Percentiles rank a stretch among this genome's conserved stretches.
These are phyloP conservation scores for Apocheima hispidaria DNA, from an alignment of 2,888 invertebrate species.

Conservation along the genomic window DNA sequence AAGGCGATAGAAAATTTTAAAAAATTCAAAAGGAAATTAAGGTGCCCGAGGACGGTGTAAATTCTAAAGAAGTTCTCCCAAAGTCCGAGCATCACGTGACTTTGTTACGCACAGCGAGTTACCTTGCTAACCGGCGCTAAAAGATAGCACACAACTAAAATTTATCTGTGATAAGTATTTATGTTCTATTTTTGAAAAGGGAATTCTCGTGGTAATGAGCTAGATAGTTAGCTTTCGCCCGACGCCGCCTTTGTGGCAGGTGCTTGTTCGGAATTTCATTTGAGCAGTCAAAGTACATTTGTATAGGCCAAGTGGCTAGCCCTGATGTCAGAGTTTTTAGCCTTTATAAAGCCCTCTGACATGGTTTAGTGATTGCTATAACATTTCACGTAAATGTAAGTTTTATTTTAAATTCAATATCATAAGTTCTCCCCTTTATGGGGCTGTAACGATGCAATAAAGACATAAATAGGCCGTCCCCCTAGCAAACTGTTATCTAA, in stretches of 20 bases:
- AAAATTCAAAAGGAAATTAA: conserved; percentile 80
- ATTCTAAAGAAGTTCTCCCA: conserved; percentile 61
- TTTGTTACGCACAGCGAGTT: conserved; percentile 76
- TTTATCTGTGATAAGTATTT: conserved; percentile 63
- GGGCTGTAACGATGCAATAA: conserved; percentile 69
- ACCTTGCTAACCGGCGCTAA: conserved; percentile 74
- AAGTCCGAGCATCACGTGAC: conserved; percentile 73
- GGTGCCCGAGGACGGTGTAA: conserved; percentile 59
- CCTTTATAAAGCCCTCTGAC: too few relatives aligned
- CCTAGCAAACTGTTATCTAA: conserved; percentile 70
- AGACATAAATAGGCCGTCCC: conserved; percentile 65
- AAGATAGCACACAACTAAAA: conserved; percentile 73
- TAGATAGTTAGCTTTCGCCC: conserved; percentile 65
- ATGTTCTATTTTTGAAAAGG: conserved; percentile 64
- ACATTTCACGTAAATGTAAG: too few relatives aligned
- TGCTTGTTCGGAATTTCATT: conserved; percentile 61
- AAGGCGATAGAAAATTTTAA: conserved; percentile 77
- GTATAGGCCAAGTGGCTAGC: too few relatives aligned
- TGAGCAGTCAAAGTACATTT: too few relatives aligned
- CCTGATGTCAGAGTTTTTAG: too few relatives aligned
- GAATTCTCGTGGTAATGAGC: conserved; percentile 74
- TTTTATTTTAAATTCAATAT: neutral
- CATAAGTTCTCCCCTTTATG: conserved; percentile 49
- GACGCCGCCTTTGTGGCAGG: conserved; percentile 63
- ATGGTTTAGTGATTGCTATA: too few relatives aligned